These are phyloP conservation scores for Lophotriccus pileatus DNA, from an alignment of 2,797 vertebrate genomes.

Conservation along the genomic window DNA sequence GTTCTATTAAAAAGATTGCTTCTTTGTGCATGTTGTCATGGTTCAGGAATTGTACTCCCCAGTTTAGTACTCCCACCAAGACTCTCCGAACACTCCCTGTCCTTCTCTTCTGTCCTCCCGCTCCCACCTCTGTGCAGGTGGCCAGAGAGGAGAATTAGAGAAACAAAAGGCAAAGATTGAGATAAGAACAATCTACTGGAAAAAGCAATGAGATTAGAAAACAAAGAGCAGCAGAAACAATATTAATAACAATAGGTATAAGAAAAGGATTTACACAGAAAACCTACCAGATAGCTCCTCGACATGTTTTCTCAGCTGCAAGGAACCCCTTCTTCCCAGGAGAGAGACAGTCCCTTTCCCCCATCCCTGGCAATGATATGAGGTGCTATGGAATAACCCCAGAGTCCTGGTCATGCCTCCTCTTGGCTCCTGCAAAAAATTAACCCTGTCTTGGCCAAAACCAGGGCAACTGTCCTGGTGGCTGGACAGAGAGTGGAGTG, in stretches of 20 bases:
- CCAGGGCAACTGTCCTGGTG: background rate
- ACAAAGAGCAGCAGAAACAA: background rate
- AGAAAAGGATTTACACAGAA: background rate
- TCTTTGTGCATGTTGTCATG: background rate
- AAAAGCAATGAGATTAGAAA: background rate
- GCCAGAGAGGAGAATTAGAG: background rate
- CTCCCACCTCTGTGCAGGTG: background rate
- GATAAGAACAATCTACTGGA: background rate
- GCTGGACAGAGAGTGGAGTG: background rate
- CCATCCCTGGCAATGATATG: background rate
- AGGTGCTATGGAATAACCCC: no score
- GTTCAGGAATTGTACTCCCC: background rate
- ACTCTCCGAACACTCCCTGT: background rate
- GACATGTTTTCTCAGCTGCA: fast-evolving
- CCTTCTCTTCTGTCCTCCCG: background rate
- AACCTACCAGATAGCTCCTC: background rate
- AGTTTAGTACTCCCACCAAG: background rate
- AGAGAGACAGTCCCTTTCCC: background rate
- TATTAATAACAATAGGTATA: background rate
- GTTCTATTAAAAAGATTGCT: background rate
- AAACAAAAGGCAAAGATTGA: background rate
- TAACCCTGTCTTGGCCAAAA: background rate
- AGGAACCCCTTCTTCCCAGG: background rate
- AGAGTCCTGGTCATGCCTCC: background rate
- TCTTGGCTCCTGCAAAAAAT: background rate